Percentiles rank a stretch among this genome's conserved stretches.
phyloP scores from a whole-genome alignment of 2,888 invertebrate genomes.

The Eilema caniola region DNA sequence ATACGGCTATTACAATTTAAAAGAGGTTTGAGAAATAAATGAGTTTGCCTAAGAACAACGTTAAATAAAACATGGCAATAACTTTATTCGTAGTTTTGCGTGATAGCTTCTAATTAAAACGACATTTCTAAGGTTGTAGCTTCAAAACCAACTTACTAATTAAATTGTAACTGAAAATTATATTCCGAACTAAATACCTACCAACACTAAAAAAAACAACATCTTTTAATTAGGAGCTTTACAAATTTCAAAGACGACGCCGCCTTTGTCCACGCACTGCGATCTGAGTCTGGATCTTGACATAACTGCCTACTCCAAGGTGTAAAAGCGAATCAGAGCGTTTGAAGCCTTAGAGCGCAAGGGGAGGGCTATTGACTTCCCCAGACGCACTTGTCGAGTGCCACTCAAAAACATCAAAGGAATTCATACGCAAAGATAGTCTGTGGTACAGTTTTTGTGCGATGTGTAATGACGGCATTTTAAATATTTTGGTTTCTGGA shows the following conservation, averaged over 20 bases:
- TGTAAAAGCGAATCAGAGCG: constrained; percentile 80
- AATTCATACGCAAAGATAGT: constrained; percentile 51
- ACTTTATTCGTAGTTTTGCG: background rate
- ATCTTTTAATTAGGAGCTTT: constrained; percentile 48
- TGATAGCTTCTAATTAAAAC: background rate
- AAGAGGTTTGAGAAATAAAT: no score
- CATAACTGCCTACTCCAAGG: constrained; percentile 70
- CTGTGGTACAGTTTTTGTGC: constrained; percentile 48
- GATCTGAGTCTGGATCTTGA: constrained; percentile 49
- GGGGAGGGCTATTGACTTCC: constrained; percentile 68
- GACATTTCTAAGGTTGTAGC: background rate
- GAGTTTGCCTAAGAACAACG: no score
- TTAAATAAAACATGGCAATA: no score
- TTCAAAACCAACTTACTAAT: background rate
- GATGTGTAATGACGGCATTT: constrained; percentile 43
- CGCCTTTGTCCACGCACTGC: constrained; percentile 37
- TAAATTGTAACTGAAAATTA: background rate
- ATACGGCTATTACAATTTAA: no score
- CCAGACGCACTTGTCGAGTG: constrained; percentile 73
- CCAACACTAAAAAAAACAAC: constrained; percentile 14
- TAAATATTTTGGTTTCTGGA: constrained; percentile 32
- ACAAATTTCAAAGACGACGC: constrained; percentile 37
- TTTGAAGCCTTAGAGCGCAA: constrained; percentile 72
- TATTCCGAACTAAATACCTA: constrained; percentile 9
- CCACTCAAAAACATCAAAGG: constrained; percentile 79